Evolutionary conservation across 1,140 invertebrate species (phyloP).

Genomic region (Bombyx mori): ASM3026992v2 NC_085122.1:13453501-13454000

Average conservation of each 20-base stretch:
- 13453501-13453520: background rate
- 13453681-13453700: slow-evolving; percentile 68
- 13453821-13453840: background rate
- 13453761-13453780: slow-evolving; percentile 18
- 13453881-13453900: too few species aligned
- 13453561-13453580: background rate
- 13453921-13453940: too few species aligned
- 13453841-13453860: background rate
- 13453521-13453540: background rate
- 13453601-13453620: slow-evolving; percentile 21
- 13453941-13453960: too few species aligned
- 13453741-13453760: background rate
- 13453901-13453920: too few species aligned
- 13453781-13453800: slow-evolving; percentile 6
- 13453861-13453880: too few species aligned
- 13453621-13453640: slow-evolving; percentile 27
- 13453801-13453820: background rate
- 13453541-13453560: background rate
- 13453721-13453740: slow-evolving; percentile 66
- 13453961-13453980: too few species aligned
- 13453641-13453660: slow-evolving; percentile 66
- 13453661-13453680: slow-evolving; percentile 69
- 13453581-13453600: background rate
- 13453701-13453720: slow-evolving; percentile 47
- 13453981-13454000: too few species aligned